Base-by-base conservation (phyloP, 1,140 invertebrate species). In the Brachionus paranguensis region DNA sequence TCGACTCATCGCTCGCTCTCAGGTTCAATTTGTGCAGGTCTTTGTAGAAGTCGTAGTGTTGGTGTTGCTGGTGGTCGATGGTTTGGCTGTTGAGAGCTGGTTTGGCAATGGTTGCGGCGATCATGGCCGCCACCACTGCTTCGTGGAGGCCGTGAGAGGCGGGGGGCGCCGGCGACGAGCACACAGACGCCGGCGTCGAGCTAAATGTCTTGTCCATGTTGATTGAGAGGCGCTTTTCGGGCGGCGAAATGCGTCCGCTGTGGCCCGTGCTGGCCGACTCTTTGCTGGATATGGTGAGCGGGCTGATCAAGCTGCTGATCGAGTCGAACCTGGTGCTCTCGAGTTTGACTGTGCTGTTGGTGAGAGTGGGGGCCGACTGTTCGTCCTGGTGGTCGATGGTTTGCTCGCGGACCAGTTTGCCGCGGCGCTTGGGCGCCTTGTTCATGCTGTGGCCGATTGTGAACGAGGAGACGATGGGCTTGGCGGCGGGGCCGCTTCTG, bases 351-450 rank as follows among this genome's bases (percentile, higher is more conserved):
- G 17, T 64, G 29, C 29, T 68, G 37, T 81, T 79, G 20, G 78
- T 79, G 3, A 79, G n/a, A 55, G 20, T 43, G 33, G 11, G 0
- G 0, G n/a, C 5, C 24, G 47, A 24, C 12, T 68, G 29, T 47
- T 81, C 78, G 37, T 81, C 78, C 8, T 33, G 33, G 29, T 81
- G 60, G 43, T 81, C 78, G 3, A 81, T 81, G 29, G 78, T 81
- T 27, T 45, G 20, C n/a, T 81, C 78, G 3, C 78, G 33, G 14
- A 81, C 33, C 2, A 81, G 43, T n/a, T 81, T 81, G 7, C 78
- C 78, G 2, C 78, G 50, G 2, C 78, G 55, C 33, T 81, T 81
- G 0, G 20, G 24, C 7, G 53, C 78, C 41, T 81, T 60, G 27
- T 68, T 68, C 20, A 60, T 17, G 17, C 8, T 10, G n/a, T 68